A percentile compares a stretch with the other conserved stretches of the same genome.
These are phyloP conservation scores for Amphiduros pacificus DNA, from an alignment of 2,888 invertebrate species.

Conservation along the genomic window DNA sequence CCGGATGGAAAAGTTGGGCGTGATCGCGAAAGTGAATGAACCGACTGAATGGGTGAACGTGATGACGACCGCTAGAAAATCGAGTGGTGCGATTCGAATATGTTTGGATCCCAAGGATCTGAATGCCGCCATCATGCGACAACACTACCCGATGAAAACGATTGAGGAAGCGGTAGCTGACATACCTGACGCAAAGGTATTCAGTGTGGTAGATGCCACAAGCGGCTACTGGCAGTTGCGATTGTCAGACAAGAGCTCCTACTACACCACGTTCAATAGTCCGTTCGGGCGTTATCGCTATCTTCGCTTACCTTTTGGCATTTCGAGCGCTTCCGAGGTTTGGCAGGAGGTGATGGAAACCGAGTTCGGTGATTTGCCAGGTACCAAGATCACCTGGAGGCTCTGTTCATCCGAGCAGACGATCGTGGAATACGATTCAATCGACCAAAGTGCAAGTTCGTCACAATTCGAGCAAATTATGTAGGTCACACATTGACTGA, in stretches of 20 bases:
- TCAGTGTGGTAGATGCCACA: slow-evolving; percentile 34
- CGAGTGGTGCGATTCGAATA: slow-evolving; percentile 31
- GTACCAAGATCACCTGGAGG: too few species aligned
- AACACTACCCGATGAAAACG: slow-evolving; percentile 32
- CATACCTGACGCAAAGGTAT: slow-evolving; percentile 32
- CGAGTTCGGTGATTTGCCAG: too few species aligned
- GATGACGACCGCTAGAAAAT: slow-evolving; percentile 27
- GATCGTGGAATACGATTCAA: not conserved
- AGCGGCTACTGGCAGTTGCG: slow-evolving; percentile 34
- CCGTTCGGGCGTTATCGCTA: too few species aligned
- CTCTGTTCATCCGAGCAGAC: not conserved
- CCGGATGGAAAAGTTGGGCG: too few species aligned
- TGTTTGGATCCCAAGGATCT: slow-evolving; percentile 33
- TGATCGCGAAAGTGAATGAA: slow-evolving; percentile 26
- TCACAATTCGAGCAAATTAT: not conserved
- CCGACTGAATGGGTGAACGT: slow-evolving; percentile 36
- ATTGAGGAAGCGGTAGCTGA: slow-evolving; percentile 32
- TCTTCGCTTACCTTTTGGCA: too few species aligned
- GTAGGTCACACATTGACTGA: not conserved
- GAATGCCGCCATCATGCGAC: slow-evolving; percentile 29
- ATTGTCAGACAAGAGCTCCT: slow-evolving; percentile 29
- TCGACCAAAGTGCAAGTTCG: not conserved
- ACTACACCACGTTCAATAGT: slow-evolving; percentile 35
- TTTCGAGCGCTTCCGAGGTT: too few species aligned
- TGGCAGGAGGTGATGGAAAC: too few species aligned